Conservation (phyloP, 1,140 invertebrate genomes). For the Drosophila sturtevanti region DNA sequence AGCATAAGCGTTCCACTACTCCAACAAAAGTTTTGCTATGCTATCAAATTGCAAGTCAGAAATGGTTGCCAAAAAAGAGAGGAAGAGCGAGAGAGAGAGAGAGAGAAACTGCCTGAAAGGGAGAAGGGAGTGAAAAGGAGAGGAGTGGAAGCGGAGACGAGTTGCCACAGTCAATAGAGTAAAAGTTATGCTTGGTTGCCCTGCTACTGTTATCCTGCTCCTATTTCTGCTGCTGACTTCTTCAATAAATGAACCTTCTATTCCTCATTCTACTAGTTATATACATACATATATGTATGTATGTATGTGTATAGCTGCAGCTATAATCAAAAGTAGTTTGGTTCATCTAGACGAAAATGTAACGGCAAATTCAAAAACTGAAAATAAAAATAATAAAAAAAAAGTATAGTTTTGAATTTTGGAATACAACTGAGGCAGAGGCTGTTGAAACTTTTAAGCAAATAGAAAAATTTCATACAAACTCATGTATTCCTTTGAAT, state of each 20-base stretch:
- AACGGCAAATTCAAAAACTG: slow-evolving; percentile 16
- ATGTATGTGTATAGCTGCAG: slow-evolving; percentile 52
- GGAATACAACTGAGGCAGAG: neutral
- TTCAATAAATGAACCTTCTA: neutral
- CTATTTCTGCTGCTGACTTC: slow-evolving; percentile 41
- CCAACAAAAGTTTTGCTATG: slow-evolving; percentile 61
- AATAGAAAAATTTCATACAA: slow-evolving; percentile 1
- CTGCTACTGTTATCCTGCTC: slow-evolving; percentile 51
- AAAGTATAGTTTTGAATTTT: slow-evolving; percentile 51
- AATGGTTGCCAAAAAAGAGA: neutral
- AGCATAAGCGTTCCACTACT: slow-evolving; percentile 41
- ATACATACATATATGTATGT: too few relatives aligned
- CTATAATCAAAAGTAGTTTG: slow-evolving; percentile 79
- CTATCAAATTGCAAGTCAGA: slow-evolving; percentile 55
- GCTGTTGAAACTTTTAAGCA: slow-evolving; percentile 65
- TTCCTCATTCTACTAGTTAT: slow-evolving; percentile 9
- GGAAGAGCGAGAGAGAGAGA: neutral
- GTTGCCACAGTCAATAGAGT: slow-evolving; percentile 61
- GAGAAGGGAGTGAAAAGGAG: neutral
- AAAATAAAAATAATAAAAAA: slow-evolving; percentile 29
- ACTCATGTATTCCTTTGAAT: neutral
- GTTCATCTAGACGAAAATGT: neutral
- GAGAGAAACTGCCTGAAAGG: neutral
- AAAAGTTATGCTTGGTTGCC: slow-evolving; percentile 73
- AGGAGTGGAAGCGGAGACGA: neutral